Conservation (phyloP, 2,113 vertebrate genomes). For the Nycticebus coucang region DNA sequence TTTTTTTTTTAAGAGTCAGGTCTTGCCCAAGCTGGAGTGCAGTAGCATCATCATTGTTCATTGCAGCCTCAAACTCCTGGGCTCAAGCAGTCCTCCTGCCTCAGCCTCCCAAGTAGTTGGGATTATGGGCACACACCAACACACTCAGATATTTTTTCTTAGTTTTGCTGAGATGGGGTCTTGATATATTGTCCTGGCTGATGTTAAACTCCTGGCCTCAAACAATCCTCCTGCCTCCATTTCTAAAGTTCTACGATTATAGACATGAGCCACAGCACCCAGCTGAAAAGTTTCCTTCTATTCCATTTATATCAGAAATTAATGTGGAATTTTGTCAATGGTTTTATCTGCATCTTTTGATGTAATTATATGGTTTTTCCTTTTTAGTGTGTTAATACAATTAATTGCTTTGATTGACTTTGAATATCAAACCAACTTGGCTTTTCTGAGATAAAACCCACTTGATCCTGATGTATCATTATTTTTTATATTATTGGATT, state of each 20-base stretch:
- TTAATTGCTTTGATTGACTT: background rate
- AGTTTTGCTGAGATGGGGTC: background rate
- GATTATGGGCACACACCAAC: background rate
- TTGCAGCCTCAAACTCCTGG: background rate
- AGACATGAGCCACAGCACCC: background rate
- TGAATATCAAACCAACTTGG: background rate
- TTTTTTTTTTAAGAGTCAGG: no score
- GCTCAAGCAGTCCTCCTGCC: background rate
- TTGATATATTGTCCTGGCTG: background rate
- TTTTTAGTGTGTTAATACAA: background rate
- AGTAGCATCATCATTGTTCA: background rate
- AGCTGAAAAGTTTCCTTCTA: background rate
- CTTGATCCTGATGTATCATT: background rate
- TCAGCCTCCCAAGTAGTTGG: background rate
- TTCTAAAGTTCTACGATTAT: background rate
- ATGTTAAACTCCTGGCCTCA: background rate
- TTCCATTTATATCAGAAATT: background rate
- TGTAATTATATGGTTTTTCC: background rate
- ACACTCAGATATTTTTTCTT: background rate
- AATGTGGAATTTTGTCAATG: background rate
- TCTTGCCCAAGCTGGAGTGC: background rate
- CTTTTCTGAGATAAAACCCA: background rate
- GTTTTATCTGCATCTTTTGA: background rate
- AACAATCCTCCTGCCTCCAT: rapidly evolving
- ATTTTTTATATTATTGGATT: background rate